Conservation (phyloP, 2,113 vertebrate genomes). For the Ochotona curzoniae region DNA sequence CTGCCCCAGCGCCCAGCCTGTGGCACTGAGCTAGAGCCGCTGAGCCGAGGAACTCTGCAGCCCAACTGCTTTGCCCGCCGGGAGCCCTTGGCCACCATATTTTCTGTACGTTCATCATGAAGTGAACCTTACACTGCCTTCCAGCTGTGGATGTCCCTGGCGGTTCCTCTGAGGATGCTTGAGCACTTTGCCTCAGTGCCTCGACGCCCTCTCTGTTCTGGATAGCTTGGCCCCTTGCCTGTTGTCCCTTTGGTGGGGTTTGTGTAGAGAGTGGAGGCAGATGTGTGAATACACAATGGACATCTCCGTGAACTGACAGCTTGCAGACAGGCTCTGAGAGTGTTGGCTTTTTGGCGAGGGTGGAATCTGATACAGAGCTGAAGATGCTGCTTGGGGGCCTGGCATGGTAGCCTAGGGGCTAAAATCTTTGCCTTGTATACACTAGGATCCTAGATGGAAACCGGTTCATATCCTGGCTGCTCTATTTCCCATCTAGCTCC, state of each 20-base stretch:
- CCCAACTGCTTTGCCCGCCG: no score
- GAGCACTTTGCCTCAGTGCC: background rate
- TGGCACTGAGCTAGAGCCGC: no score
- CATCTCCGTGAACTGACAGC: background rate
- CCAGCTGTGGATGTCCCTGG: background rate
- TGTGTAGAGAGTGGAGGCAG: slow-evolving; percentile 1
- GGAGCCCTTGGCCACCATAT: no score
- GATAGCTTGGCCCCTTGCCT: background rate
- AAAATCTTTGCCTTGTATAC: no score
- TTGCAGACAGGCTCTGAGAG: background rate
- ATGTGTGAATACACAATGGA: background rate
- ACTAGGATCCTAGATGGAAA: no score
- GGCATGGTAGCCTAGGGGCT: no score
- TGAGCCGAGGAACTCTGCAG: no score
- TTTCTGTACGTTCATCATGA: background rate
- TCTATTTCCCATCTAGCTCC: no score
- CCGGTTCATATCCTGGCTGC: no score
- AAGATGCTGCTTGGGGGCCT: no score
- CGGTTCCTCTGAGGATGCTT: background rate
- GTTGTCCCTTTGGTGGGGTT: background rate
- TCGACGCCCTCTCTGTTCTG: background rate
- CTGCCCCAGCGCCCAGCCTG: no score
- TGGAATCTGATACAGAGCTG: no score
- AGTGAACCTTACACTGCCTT: background rate
- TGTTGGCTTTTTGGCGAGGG: background rate